Percentiles rank a stretch among this genome's conserved stretches.
phyloP scores from a whole-genome alignment of 2,113 vertebrate species.

The Vireo altiloquus region DNA sequence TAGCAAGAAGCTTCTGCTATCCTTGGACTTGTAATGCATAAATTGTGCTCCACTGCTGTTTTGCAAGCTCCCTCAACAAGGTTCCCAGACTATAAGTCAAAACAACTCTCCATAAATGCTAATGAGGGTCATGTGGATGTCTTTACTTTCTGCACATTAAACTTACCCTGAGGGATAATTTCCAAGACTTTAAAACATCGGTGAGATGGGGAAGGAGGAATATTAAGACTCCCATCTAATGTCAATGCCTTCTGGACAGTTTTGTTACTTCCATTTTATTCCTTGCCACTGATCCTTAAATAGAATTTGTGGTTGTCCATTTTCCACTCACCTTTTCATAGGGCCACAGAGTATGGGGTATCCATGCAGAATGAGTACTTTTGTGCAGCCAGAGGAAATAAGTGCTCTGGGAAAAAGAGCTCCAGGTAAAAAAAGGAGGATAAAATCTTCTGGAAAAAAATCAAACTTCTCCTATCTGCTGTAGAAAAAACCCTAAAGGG shows the following conservation, averaged over 20 bases:
- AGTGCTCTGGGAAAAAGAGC: neutral
- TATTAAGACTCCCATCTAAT: neutral
- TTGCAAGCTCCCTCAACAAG: neutral
- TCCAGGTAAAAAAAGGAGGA: neutral
- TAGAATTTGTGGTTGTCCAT: neutral
- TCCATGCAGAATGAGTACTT: neutral
- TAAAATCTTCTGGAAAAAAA: neutral
- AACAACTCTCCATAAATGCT: neutral
- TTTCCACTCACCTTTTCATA: neutral
- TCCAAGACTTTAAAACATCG: constrained; percentile 3
- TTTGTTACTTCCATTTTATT: neutral
- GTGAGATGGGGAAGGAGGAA: neutral
- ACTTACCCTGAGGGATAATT: constrained; percentile 12
- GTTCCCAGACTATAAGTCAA: neutral
- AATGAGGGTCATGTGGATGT: neutral
- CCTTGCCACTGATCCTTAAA: neutral
- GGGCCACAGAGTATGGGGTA: neutral
- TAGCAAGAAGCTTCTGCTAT: neutral
- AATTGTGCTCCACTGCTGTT: neutral
- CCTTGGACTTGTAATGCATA: neutral
- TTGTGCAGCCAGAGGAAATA: neutral
- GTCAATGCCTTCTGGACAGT: neutral
- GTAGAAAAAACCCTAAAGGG: neutral
- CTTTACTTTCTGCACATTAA: neutral
- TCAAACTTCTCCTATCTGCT: neutral